Conservation (phyloP, 2,888 invertebrate species). For the Drosophila heteroneura region DNA sequence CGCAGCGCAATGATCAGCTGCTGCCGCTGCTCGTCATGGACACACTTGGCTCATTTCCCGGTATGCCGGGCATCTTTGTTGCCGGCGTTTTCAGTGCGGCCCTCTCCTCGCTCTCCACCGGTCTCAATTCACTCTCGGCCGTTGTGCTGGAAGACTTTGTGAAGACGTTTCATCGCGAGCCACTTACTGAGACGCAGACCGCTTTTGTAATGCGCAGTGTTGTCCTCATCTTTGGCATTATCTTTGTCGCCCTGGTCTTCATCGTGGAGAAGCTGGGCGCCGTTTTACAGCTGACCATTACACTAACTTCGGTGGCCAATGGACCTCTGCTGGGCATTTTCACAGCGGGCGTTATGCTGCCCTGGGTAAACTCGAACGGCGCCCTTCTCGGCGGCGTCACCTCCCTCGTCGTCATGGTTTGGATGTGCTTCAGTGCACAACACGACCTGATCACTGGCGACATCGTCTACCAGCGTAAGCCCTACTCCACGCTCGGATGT, state of each 20-base stretch:
- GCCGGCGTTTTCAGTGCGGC: constrained; percentile 97
- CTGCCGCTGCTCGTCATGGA: constrained; percentile 94
- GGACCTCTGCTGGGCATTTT: constrained; percentile 90
- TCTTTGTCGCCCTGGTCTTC: constrained; percentile 88
- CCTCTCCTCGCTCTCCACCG: constrained; percentile 92
- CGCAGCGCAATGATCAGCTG: constrained; percentile 91
- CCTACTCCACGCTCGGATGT: constrained; percentile 86
- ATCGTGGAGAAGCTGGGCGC: constrained; percentile 89
- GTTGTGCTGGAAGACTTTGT: constrained; percentile 91
- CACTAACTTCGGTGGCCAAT: constrained; percentile 88
- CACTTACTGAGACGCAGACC: constrained; percentile 87
- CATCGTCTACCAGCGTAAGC: constrained; percentile 86
- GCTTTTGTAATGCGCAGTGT: constrained; percentile 89
- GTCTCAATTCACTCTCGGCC: constrained; percentile 91
- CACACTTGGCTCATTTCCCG: constrained; percentile 91
- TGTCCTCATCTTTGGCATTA: constrained; percentile 88
- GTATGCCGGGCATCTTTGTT: constrained; percentile 94
- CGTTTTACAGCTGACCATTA: constrained; percentile 89
- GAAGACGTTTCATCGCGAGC: constrained; percentile 86
- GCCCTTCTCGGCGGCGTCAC: constrained; percentile 87
- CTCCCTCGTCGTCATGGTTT: constrained; percentile 86
- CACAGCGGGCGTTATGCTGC: constrained; percentile 89
- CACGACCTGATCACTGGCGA: constrained; percentile 86
- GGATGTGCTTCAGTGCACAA: constrained; percentile 87
- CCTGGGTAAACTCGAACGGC: constrained; percentile 88